Base-by-base conservation (phyloP, 2,113 vertebrate species). In the Emydocephalus ijimae region DNA sequence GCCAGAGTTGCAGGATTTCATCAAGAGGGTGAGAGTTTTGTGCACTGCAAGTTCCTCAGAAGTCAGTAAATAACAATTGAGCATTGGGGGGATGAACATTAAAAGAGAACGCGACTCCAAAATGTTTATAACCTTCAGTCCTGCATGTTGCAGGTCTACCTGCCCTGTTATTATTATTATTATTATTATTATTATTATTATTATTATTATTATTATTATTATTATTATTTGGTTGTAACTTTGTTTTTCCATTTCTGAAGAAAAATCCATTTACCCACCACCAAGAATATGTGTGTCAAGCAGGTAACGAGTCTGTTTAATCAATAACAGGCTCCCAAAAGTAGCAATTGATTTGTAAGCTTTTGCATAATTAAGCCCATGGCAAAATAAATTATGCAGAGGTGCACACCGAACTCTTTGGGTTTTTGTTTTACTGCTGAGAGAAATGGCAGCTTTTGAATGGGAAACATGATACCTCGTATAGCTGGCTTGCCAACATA, bases 11-110 rank as follows among this genome's bases (percentile, higher is more conserved):
- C 54, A 69, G 39, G 26, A 93, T 29, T 96, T 96, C 95, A 61
- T 90, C 94, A 95, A 93, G 54, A 61, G 10, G 89, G 26, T 91
- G 57, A 89, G 88, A 90, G 89, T 85, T 91, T 52, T 85, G 8
- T 74, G 61, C 18, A 23, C 11, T n/a, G 74, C 93, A 50, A n/a
- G 92, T n/a, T 54, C 55, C 20, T 93, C 90, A 12, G 85, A 92
- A 88, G 91, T 52, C 91, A 95, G 92, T 88, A 94, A 55, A 87
- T 91, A 81, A 69, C 23, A 88, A 92, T 6, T 89, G 3, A n/a
- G 61, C 52, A 10, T 50, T n/a, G 48, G 87, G 14, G 43, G 9
- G 43, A 12, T 11, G 34, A 88, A 43, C 23, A 12, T 14, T 15
- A 34, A 69, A 69, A 64, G 52, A 15, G 21, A 91, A 64, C 21